Percentiles rank a stretch among this genome's conserved stretches.
These are phyloP conservation scores for Macrotrachela quadricornifera DNA, from an alignment of 1,140 invertebrate genomes.

Conservation along the genomic window DNA sequence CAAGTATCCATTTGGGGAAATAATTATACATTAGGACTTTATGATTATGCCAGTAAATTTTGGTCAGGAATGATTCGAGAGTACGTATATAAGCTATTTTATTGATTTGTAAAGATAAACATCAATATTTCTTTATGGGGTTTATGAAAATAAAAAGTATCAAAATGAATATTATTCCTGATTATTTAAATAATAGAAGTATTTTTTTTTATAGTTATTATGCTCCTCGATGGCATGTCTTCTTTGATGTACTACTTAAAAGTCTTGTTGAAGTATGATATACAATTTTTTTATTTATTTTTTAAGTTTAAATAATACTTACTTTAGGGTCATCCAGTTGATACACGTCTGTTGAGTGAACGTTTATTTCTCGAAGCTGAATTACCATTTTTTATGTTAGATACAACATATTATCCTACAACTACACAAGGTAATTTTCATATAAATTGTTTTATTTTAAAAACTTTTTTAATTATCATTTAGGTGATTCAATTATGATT, in stretches of 20 bases:
- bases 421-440: background rate
- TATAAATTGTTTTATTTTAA: too few species aligned
- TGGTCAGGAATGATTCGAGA: conserved; percentile 44
- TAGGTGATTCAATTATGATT: too few species aligned
- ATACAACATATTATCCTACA: background rate
- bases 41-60: conserved; percentile 69
- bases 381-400: conserved; percentile 2
- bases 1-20: conserved; percentile 80
- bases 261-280: background rate
- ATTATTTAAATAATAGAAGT: background rate
- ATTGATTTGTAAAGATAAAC: too few species aligned
- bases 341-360: background rate
- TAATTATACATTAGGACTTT: conserved; percentile 14
- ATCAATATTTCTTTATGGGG: too few species aligned
- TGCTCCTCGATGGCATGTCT: conserved; percentile 1
- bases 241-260: background rate
- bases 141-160: too few species aligned
- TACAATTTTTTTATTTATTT: background rate
- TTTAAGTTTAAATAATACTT: background rate
- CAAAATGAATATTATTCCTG: too few species aligned
- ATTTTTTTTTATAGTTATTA: background rate
- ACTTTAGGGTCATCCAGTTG: background rate
- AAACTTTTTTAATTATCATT: too few species aligned
- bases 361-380: background rate
- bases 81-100: conserved; percentile 13